phyloP scores from a whole-genome alignment of 2,888 invertebrate genomes.

The Yponomeuta cagnagella region DNA sequence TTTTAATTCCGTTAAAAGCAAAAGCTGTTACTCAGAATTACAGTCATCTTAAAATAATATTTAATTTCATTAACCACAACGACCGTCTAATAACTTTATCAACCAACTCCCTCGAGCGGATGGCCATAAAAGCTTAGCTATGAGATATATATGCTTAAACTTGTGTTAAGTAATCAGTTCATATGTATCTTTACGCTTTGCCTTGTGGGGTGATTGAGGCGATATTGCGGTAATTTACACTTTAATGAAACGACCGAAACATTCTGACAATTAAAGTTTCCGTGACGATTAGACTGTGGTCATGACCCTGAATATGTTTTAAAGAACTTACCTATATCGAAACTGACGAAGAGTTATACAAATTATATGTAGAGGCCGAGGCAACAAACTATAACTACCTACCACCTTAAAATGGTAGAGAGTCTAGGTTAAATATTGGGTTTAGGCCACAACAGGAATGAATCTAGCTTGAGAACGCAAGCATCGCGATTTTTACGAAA shows the following conservation, averaged over 20 bases:
- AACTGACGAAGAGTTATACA: too few relatives aligned
- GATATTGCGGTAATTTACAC: not conserved
- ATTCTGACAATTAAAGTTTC: too few relatives aligned
- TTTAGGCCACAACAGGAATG: too few relatives aligned
- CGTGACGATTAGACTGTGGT: too few relatives aligned
- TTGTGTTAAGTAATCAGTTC: not conserved
- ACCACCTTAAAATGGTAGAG: too few relatives aligned
- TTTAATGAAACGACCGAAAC: not conserved
- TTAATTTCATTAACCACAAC: not conserved
- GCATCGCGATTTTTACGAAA: too few relatives aligned
- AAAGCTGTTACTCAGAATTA: not conserved
- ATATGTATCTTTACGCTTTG: not conserved
- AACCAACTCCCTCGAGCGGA: not conserved
- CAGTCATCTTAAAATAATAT: not conserved
- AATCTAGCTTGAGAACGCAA: too few relatives aligned
- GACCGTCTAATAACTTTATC: not conserved
- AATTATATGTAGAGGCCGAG: too few relatives aligned
- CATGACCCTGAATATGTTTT: too few relatives aligned
- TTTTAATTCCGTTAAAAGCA: not conserved
- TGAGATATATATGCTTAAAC: not conserved
- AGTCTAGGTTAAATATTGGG: too few relatives aligned
- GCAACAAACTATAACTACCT: too few relatives aligned
- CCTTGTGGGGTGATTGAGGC: not conserved
- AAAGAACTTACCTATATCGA: too few relatives aligned
- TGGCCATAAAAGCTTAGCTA: constrained; percentile 4